phyloP scores from a whole-genome alignment of 2,797 vertebrate genomes.

The Pangasius djambal region DNA sequence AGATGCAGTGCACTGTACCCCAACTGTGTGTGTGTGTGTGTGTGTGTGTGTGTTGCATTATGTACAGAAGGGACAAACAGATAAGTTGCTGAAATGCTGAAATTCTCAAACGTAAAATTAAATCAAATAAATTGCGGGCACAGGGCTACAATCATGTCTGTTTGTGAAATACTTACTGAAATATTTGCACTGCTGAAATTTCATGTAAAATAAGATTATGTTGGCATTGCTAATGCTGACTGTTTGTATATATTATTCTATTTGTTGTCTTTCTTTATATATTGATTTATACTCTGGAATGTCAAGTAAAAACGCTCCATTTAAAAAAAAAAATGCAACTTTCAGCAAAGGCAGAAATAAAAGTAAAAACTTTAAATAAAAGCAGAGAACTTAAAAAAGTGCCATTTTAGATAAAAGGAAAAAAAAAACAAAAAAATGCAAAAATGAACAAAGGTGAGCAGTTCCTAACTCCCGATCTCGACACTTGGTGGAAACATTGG shows the following conservation, averaged over 20 bases:
- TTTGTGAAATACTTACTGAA: neutral
- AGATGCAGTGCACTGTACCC: neutral
- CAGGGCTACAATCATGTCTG: neutral
- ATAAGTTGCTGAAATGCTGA: slow-evolving; percentile 22
- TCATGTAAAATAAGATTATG: neutral
- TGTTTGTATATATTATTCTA: neutral
- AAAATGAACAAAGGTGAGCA: neutral
- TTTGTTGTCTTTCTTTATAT: neutral
- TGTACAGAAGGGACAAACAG: neutral
- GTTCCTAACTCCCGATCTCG: neutral
- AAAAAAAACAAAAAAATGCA: neutral
- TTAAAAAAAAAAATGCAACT: neutral
- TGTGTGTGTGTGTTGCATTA: neutral
- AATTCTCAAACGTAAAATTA: slow-evolving; percentile 21
- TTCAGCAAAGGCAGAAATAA: neutral
- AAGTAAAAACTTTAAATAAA: neutral
- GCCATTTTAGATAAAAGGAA: neutral
- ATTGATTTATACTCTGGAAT: neutral
- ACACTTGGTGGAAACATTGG: neutral
- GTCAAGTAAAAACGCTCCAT: neutral
- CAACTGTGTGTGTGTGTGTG: neutral
- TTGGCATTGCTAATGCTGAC: neutral
- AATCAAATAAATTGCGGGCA: slow-evolving; percentile 5
- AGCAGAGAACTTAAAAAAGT: neutral
- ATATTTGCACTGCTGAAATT: neutral